Conservation (phyloP, 2,888 invertebrate species). For the Hipparchia semele region DNA sequence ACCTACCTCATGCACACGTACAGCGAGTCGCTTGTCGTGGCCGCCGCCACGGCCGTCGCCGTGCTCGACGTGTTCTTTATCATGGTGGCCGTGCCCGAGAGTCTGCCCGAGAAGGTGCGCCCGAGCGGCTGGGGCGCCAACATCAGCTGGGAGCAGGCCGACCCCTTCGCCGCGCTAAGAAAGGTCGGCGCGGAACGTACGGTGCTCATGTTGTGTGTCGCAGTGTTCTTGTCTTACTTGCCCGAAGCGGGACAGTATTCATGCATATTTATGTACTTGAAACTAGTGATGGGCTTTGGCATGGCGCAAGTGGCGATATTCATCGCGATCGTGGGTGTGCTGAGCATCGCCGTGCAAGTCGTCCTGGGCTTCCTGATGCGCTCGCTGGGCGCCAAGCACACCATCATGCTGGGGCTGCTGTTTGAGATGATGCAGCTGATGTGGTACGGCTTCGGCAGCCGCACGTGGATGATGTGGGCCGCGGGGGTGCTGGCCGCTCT, state of each 20-base stretch:
- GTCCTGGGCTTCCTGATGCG: constrained; percentile 91
- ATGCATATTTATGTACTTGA: constrained; percentile 99
- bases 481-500: constrained; percentile 98
- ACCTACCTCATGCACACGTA: constrained; percentile 94
- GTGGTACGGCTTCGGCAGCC: constrained; percentile 98
- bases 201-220: constrained; percentile 97
- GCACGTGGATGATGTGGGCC: constrained; percentile 99
- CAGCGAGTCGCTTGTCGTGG: constrained; percentile 93
- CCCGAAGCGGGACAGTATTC: constrained; percentile 99
- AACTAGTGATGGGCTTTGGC: constrained; percentile 98
- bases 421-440: constrained; percentile 98
- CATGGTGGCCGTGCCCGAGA: constrained; percentile 98
- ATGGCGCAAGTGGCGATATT: constrained; percentile 98
- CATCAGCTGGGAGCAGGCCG: constrained; percentile 98
- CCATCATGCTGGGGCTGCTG: constrained; percentile 97
- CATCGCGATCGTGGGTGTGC: constrained; percentile 97
- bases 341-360: constrained; percentile 98
- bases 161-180: constrained; percentile 96
- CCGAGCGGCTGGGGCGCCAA: constrained; percentile 92
- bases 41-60: constrained; percentile 97
- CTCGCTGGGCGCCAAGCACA: constrained; percentile 96
- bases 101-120: constrained; percentile 94
- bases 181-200: constrained; percentile 98
- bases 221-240: constrained; percentile 98
- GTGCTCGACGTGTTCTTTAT: constrained; percentile 99